phyloP scores from a whole-genome alignment of 2,113 vertebrate genomes.

The Dipodomys spectabilis region DNA sequence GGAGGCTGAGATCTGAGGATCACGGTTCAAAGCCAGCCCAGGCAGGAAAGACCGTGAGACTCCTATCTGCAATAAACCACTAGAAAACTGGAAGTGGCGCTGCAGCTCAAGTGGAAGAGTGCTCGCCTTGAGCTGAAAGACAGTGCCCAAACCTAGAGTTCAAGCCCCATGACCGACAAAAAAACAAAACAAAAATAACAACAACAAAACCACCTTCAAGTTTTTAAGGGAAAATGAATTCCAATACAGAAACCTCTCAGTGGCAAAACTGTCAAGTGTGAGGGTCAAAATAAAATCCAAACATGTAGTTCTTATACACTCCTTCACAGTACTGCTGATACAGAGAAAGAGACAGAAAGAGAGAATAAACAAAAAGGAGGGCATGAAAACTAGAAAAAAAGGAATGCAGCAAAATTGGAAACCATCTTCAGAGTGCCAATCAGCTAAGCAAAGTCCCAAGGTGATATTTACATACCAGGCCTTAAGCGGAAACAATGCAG shows the following conservation, averaged over 20 bases:
- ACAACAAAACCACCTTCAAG: too few species aligned
- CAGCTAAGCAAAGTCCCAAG: constrained; percentile 29
- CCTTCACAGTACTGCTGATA: background rate
- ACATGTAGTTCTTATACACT: background rate
- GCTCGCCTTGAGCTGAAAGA: too few species aligned
- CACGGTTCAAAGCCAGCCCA: too few species aligned
- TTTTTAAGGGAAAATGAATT: constrained; percentile 22
- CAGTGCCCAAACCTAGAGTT: too few species aligned
- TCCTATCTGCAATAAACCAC: too few species aligned
- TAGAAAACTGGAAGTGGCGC: too few species aligned
- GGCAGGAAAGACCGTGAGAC: too few species aligned
- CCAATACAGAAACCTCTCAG: background rate
- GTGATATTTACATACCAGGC: constrained; percentile 19
- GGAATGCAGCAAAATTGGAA: constrained; percentile 20
- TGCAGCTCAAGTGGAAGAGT: too few species aligned
- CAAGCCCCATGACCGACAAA: too few species aligned
- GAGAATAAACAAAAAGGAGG: constrained; percentile 14
- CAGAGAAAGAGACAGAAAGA: background rate
- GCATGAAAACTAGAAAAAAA: background rate
- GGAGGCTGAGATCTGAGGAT: too few species aligned
- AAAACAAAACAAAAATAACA: too few species aligned
- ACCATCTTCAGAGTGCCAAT: constrained; percentile 25
- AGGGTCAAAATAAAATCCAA: constrained; percentile 22
- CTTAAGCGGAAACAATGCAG: constrained; percentile 36
- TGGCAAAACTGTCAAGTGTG: background rate